Evolutionary conservation across 2,888 invertebrate genomes (phyloP).

Genomic region (Biston betularia): DNA sequence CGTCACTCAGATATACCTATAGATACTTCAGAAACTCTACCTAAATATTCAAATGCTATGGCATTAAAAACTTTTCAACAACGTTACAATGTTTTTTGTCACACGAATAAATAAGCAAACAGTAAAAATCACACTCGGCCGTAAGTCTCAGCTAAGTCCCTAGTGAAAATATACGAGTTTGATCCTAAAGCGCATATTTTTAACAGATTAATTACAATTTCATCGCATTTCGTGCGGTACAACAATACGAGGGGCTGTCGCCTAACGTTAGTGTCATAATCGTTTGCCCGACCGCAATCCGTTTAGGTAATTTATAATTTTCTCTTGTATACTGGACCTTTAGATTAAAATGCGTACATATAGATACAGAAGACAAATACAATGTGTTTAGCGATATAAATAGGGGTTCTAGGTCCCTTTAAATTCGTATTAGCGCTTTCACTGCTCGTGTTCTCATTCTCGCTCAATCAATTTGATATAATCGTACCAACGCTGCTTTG

Average conservation of each 20-base stretch:
- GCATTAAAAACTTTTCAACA: no score
- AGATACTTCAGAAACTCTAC: no score
- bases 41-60: no score
- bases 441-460: no score
- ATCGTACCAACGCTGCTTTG: no score
- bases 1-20: no score
- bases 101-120: not conserved
- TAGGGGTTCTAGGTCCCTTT: no score
- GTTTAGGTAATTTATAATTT: slow-evolving; percentile 43
- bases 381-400: not conserved
- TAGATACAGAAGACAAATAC: not conserved
- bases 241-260: slow-evolving; percentile 44
- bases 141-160: slow-evolving; percentile 46
- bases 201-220: slow-evolving; percentile 66
- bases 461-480: no score
- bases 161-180: slow-evolving; percentile 13
- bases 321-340: slow-evolving; percentile 19
- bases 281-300: slow-evolving; percentile 40
- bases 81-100: not conserved
- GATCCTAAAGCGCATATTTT: slow-evolving; percentile 70
- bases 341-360: not conserved
- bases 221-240: slow-evolving; percentile 52
- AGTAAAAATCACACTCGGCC: slow-evolving; percentile 21
- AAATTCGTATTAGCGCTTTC: no score
- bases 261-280: slow-evolving; percentile 47